These are phyloP conservation scores for Nematolebias whitei DNA, from an alignment of 2,113 vertebrate species.

Conservation along the genomic window DNA sequence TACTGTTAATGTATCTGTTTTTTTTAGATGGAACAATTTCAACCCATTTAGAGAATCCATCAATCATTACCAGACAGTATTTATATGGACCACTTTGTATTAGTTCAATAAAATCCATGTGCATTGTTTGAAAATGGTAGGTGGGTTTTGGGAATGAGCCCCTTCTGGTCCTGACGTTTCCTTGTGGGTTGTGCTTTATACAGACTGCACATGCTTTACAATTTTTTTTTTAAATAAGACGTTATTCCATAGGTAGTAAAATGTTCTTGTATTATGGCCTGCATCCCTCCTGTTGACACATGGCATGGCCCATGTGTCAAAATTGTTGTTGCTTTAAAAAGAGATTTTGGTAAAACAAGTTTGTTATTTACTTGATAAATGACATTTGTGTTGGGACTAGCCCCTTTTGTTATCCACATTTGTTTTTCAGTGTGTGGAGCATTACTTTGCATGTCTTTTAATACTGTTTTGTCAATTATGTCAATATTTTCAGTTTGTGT, in stretches of 20 bases:
- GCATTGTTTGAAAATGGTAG: neutral
- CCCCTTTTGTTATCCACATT: neutral
- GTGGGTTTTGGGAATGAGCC: neutral
- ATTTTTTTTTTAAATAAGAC: neutral
- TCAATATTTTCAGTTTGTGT: neutral
- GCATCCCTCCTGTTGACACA: neutral
- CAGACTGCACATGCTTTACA: neutral
- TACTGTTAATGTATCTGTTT: neutral
- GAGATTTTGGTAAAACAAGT: neutral
- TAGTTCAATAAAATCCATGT: constrained; percentile 1
- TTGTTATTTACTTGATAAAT: neutral
- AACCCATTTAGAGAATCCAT: neutral
- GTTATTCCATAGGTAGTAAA: neutral
- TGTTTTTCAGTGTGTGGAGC: neutral
- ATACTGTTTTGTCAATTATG: no score
- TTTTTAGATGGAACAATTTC: neutral
- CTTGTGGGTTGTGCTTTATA: neutral
- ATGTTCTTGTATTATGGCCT: neutral
- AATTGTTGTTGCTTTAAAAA: neutral
- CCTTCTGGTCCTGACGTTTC: neutral
- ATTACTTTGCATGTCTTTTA: neutral
- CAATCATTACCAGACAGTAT: neutral
- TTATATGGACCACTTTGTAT: neutral
- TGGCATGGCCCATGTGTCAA: neutral
- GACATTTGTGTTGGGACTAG: accelerated